A percentile compares a stretch with the other conserved stretches of the same genome.
Conservation (phyloP, 1,140 invertebrate species). For the Lepidurus arcticus region DNA sequence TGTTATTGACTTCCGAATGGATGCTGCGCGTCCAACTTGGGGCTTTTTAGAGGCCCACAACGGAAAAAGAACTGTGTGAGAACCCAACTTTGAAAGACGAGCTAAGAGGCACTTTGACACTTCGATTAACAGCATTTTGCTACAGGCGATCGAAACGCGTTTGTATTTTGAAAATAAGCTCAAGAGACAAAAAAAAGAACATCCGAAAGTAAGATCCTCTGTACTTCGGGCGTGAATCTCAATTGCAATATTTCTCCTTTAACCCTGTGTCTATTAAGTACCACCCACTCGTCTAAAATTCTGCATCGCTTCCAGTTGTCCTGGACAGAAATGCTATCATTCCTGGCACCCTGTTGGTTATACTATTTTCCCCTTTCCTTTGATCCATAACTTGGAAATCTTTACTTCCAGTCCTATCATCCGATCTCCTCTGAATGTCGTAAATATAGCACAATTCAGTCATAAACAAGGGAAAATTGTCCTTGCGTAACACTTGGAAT, state of each 20-base stretch:
- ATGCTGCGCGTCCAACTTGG: neutral
- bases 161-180: too few relatives aligned
- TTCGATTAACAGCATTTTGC: neutral
- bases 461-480: too few relatives aligned
- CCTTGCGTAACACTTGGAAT: too few relatives aligned
- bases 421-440: neutral
- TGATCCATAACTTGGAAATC: neutral
- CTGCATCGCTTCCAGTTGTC: neutral
- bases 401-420: neutral
- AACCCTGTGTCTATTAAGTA: neutral
- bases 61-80: neutral
- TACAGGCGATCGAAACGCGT: neutral
- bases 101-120: neutral
- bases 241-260: too few relatives aligned
- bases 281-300: neutral
- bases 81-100: neutral
- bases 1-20: constrained; percentile 4
- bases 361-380: neutral
- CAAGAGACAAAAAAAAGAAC: too few relatives aligned
- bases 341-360: constrained; percentile 12
- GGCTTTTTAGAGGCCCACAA: neutral
- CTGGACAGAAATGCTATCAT: neutral
- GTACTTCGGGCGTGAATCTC: too few relatives aligned
- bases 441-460: neutral
- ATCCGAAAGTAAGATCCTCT: too few relatives aligned